Conservation (phyloP, 2,888 invertebrate species). For the Chloroclysta siterata region DNA sequence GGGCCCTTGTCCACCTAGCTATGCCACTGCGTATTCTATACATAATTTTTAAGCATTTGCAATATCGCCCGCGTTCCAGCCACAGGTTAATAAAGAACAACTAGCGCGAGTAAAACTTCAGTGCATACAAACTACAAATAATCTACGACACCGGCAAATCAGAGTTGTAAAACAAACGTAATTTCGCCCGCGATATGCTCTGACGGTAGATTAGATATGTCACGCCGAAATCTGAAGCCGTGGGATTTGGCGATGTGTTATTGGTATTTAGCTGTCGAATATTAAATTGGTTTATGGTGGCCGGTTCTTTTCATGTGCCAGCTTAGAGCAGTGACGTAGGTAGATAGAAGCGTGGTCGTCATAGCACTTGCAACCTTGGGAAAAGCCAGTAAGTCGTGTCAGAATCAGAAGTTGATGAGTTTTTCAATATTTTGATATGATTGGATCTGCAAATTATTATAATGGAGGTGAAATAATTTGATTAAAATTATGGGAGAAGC, state of each 20-base stretch:
- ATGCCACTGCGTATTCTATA: too few relatives aligned
- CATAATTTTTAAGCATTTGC: too few relatives aligned
- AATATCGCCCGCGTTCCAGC: too few relatives aligned
- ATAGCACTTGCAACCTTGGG: not conserved
- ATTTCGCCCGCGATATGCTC: slow-evolving; percentile 75
- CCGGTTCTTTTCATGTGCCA: slow-evolving; percentile 26
- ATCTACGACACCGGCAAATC: slow-evolving; percentile 65
- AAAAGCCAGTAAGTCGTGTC: not conserved
- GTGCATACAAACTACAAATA: not conserved
- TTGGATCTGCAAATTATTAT: too few relatives aligned
- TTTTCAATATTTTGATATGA: not conserved
- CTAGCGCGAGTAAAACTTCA: slow-evolving; percentile 3
- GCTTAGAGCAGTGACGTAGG: slow-evolving; percentile 24
- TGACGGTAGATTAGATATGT: slow-evolving; percentile 77
- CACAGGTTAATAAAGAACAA: too few relatives aligned
- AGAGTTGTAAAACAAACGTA: slow-evolving; percentile 83
- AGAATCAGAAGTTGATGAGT: too few relatives aligned
- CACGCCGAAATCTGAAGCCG: slow-evolving; percentile 80
- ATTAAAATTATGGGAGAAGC: too few relatives aligned
- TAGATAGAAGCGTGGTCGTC: slow-evolving; percentile 12
- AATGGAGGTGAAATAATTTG: too few relatives aligned
- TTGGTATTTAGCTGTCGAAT: slow-evolving; percentile 62
- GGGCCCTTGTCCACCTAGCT: too few relatives aligned
- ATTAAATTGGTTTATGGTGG: slow-evolving; percentile 32
- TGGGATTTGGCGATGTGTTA: slow-evolving; percentile 75